Evolutionary conservation across 2,797 vertebrate genomes (phyloP).

Genomic region (Anniella stebbinsi): DNA sequence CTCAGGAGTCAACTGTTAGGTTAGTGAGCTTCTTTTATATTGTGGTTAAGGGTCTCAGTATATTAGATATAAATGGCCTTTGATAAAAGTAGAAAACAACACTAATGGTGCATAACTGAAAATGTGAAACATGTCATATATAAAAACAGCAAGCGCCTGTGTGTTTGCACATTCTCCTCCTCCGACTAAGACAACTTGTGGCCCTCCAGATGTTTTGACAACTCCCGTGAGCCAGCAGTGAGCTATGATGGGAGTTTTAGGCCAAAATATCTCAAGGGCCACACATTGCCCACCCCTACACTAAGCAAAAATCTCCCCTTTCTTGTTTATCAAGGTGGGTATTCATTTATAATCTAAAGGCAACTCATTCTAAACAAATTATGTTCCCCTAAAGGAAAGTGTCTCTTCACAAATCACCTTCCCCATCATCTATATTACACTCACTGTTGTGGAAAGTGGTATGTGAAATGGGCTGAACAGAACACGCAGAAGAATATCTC

Average conservation of each 20-base stretch:
- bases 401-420: neutral
- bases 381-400: neutral
- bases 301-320: neutral
- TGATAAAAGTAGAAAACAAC: neutral
- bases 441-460: neutral
- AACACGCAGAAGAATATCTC: neutral
- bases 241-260: too few species aligned
- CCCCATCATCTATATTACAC: neutral
- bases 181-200: neutral
- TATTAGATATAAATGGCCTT: neutral
- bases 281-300: too few species aligned
- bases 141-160: neutral
- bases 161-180: neutral
- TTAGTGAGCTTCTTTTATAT: neutral
- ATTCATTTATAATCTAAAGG: slow-evolving; percentile 6
- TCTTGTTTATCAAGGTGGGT: accelerated
- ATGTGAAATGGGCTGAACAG: neutral
- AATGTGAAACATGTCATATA: neutral
- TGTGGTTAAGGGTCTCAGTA: neutral
- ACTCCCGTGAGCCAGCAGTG: too few species aligned
- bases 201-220: too few species aligned
- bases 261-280: too few species aligned
- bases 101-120: neutral
- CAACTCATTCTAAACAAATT: neutral
- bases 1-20: neutral